Evolutionary conservation across 2,888 invertebrate species (phyloP), one percentile per base, ranked within the genome.

Genomic region (Calliopum simillimum): DNA sequence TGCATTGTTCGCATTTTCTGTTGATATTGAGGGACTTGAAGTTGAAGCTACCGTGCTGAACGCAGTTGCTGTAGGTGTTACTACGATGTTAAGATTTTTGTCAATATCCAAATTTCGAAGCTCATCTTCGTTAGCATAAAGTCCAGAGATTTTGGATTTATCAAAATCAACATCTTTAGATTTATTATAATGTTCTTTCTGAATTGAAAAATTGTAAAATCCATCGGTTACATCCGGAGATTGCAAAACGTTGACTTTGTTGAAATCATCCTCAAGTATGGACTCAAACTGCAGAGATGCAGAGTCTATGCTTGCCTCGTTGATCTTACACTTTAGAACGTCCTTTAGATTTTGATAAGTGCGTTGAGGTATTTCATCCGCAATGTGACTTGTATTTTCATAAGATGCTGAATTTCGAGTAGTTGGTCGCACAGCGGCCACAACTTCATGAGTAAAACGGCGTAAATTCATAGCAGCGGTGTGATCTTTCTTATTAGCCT

Each of bases 211-310:
- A 71, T 82, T 85, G 71, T 84, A 83, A 73, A 86, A 86, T 41
- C 84, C 86, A 74, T 86, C 86, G 1, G 85, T 83, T 1, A 86
- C 86, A 73, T 86, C 86, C 1, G 86, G 86, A 2, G 86, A 85
- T 56, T 83, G 80, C 49, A 86, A 68, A 0, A 79, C 79, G 43
- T 80, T 78, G 3, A 78, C 80, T 71, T 84, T 82, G 71, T 84
- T 79, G 59, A 81, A 79, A 65, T 85, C 84, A 12, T 82, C 82
- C 72, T 86, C 86, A 19, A 86, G 71, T 56, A 86, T 86, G 3
- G 84, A 85, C 76, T 86, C 86, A 64, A 86, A 86, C 65, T 86
- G 85, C 61, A 86, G 72, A 2, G 86, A 86, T 1, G 86, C 86
- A 4, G 85, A 83, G 70, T 86, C 86, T 14, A 79, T 72, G 4